Evolutionary conservation across 2,797 vertebrate species (phyloP).

Genomic region (Pangasius krempfi): DNA sequence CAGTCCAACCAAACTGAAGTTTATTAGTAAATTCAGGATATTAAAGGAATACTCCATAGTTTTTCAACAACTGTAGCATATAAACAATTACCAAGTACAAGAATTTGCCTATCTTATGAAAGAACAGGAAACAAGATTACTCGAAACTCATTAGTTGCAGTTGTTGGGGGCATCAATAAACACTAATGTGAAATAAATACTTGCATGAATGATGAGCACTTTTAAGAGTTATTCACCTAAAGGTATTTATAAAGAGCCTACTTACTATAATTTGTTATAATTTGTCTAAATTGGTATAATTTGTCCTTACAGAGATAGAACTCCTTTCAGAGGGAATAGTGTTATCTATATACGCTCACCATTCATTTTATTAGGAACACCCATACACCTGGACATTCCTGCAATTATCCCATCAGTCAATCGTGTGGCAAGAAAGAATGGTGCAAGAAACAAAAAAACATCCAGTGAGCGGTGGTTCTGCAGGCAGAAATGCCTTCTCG

Average conservation of each 20-base stretch:
- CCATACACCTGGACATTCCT: not conserved
- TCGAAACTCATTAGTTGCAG: not conserved
- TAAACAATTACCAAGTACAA: not conserved
- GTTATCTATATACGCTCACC: not conserved
- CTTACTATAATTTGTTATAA: not conserved
- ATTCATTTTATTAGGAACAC: not conserved
- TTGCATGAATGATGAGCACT: not conserved
- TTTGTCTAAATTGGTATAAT: not conserved
- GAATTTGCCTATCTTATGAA: not conserved
- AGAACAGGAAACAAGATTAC: not conserved
- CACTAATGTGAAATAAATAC: not conserved
- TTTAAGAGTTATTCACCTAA: not conserved
- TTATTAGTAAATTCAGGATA: not conserved
- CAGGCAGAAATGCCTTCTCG: conserved; percentile 1
- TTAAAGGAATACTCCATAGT: not conserved
- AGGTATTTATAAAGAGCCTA: not conserved
- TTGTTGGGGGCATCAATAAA: not conserved
- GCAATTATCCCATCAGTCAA: not conserved
- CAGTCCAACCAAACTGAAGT: not conserved
- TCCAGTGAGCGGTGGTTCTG: not conserved
- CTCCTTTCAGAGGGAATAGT: not conserved
- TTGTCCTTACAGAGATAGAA: not conserved
- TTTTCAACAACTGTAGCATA: not conserved
- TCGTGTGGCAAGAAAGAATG: not conserved
- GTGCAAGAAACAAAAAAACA: too few species aligned